Evolutionary conservation across 2,888 invertebrate species (phyloP), one percentile per base, ranked within the genome.

Genomic region (Lysandra bellargus): DNA sequence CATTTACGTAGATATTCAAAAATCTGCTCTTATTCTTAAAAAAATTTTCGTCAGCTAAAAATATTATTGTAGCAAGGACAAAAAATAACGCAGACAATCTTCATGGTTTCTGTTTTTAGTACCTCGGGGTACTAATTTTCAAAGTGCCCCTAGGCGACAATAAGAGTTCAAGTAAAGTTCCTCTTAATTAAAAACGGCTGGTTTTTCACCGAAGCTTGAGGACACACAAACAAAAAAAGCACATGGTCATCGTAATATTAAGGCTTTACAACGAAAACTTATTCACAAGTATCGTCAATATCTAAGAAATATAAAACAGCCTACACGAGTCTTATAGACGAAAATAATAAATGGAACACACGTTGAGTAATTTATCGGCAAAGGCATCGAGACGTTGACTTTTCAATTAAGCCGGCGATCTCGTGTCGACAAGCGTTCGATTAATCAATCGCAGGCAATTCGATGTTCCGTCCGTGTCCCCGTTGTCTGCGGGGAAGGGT

Each of bases 341-440:
- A 86, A 87, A 86, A 87, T 89, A 89, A 89, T 89, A 88, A 89
- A 91, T 90, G 86, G 89, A 85, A 82, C 85, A 83, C 84, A 86
- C 86, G 87, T 88, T 87, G 88, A 84, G 82, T 89, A 89, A 91
- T 90, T 88, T 87, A 90, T 87, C 85, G 82, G 82, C 82, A 83
- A 85, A 85, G 83, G 84, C 85, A 88, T 88, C 88, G 89, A 89
- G 92, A 91, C 92, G 91, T 92, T 92, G 94, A 93, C 93, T 94
- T 94, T 94, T 94, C 94, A 94, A 94, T 94, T 93, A 93, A 92
- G 88, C 89, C 88, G 86, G 60, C 75, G 86, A 83, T 83, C 84
- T 78, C 80, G 84, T 81, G 82, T 83, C 85, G 84, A 85, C 84
- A 83, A 87, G 86, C 85, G 85, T 88, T 88, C 90, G 89, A 90